Evolutionary conservation across 2,113 vertebrate species (phyloP).

Genomic region (Blennius ocellaris): DNA sequence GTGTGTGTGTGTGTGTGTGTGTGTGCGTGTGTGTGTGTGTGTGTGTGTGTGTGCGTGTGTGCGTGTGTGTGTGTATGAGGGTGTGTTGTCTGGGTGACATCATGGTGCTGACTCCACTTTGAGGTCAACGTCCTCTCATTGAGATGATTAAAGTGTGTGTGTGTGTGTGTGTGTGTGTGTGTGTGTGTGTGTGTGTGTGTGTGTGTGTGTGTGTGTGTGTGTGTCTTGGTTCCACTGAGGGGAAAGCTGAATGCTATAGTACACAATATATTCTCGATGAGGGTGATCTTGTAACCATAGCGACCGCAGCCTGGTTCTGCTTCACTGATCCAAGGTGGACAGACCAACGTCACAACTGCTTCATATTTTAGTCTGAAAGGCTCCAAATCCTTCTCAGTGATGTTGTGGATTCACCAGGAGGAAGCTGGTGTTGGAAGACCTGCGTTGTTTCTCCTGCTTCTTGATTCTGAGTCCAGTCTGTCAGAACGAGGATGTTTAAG

Average conservation of each 20-base stretch:
- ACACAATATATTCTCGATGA: slow-evolving; percentile 5
- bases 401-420: too few species aligned
- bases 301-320: neutral
- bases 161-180: neutral
- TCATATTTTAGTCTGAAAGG: neutral
- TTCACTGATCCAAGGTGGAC: neutral
- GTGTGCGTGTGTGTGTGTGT: slow-evolving; percentile 13
- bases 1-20: slow-evolving; percentile 9
- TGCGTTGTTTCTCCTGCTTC: too few species aligned
- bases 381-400: neutral
- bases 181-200: too few species aligned
- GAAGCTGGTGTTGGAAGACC: too few species aligned
- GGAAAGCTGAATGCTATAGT: neutral
- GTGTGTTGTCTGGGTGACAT: slow-evolving; percentile 37
- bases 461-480: too few species aligned
- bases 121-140: slow-evolving; percentile 56
- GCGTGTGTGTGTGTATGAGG: too few species aligned
- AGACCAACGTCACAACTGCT: neutral
- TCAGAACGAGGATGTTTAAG: too few species aligned
- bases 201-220: too few species aligned
- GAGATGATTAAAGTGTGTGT: slow-evolving; percentile 67
- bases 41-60: slow-evolving; percentile 1
- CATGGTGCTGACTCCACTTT: slow-evolving; percentile 49
- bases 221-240: neutral
- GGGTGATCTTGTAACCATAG: slow-evolving; percentile 7